A percentile compares a stretch with the other conserved stretches of the same genome.
phyloP scores from a whole-genome alignment of 2,888 invertebrate genomes.

The Calliopum simillimum region DNA sequence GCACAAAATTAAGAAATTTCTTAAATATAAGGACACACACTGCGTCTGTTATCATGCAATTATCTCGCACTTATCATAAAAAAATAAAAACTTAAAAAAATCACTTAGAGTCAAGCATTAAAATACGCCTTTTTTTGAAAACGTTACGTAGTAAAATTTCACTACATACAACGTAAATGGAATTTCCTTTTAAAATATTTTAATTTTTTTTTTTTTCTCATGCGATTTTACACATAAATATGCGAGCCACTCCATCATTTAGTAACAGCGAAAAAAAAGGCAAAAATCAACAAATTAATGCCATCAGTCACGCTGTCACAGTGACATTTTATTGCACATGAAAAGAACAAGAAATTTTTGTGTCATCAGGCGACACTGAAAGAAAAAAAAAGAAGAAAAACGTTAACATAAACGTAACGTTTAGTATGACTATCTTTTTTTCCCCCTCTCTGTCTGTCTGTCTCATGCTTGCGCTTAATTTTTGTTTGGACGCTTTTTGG shows the following conservation, averaged over 20 bases:
- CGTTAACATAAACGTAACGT: constrained; percentile 1
- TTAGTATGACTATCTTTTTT: constrained; percentile 20
- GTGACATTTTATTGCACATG: constrained; percentile 33
- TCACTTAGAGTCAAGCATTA: constrained; percentile 14
- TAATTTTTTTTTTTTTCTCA: constrained; percentile 8
- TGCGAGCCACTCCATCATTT: constrained; percentile 26
- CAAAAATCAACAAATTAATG: constrained; percentile 21
- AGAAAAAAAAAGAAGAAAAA: no score
- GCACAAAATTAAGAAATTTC: no score
- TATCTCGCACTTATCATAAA: no score
- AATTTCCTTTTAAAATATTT: constrained; percentile 32
- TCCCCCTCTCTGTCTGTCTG: no score
- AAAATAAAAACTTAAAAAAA: background rate
- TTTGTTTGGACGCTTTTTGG: background rate
- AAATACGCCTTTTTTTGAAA: background rate
- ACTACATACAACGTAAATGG: background rate
- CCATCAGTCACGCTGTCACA: constrained; percentile 35
- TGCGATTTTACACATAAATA: constrained; percentile 1
- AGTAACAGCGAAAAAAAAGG: background rate
- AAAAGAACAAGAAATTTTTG: constrained; percentile 16
- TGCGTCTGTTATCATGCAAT: no score
- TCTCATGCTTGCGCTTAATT: constrained; percentile 3
- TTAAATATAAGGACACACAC: no score
- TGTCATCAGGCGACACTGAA: constrained; percentile 25
- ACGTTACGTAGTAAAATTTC: no score